These are phyloP conservation scores for Climacteris rufus DNA, from an alignment of 2,113 vertebrate genomes.

Conservation along the genomic window DNA sequence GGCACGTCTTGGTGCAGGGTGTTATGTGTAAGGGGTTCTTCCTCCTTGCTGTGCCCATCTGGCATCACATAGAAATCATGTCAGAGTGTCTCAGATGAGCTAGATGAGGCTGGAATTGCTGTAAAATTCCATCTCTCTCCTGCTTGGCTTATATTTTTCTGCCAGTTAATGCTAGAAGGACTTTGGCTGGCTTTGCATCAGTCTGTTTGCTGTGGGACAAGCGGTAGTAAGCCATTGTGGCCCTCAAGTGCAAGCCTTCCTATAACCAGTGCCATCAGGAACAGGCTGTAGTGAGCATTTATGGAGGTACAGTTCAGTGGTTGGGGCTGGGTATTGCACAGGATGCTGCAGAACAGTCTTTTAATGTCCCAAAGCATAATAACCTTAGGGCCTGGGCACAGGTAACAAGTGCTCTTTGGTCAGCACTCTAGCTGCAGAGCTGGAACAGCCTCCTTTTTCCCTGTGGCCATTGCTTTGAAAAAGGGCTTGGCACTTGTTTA, in stretches of 20 bases:
- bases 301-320: not conserved
- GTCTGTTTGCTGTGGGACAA: not conserved
- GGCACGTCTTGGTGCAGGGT: not conserved
- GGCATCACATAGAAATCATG: not conserved
- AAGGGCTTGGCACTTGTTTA: not conserved
- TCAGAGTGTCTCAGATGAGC: not conserved
- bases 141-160: not conserved
- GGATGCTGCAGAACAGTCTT: not conserved
- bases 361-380: not conserved
- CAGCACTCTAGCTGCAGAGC: not conserved
- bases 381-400: not conserved
- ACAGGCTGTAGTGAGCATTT: not conserved
- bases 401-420: not conserved
- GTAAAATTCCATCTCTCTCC: not conserved
- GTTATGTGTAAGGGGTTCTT: not conserved
- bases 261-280: not conserved
- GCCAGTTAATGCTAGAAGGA: not conserved
- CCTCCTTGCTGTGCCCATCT: not conserved
- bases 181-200: constrained; percentile 2
- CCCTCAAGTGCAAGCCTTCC: not conserved
- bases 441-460: not conserved
- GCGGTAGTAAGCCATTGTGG: not conserved
- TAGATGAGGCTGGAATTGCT: not conserved
- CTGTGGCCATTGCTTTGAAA: not conserved
- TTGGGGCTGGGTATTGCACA: not conserved